Conservation (phyloP, 2,797 vertebrate genomes). For the Mycteria americana region DNA sequence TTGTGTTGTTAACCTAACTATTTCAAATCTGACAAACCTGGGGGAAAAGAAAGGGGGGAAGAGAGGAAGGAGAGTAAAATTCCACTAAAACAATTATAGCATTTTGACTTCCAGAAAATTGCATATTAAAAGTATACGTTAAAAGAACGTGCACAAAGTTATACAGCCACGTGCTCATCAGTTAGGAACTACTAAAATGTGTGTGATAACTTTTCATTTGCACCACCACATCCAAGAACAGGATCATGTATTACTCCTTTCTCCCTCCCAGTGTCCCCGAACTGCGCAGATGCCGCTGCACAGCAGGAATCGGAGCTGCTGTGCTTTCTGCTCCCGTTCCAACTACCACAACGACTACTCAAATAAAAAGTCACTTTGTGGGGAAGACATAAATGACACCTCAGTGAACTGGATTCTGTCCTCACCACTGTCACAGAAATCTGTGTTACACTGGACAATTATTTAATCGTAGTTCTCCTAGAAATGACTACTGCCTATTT, state of each 20-base stretch:
- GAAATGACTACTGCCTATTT: not conserved
- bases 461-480: not conserved
- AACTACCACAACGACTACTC: not conserved
- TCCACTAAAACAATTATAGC: not conserved
- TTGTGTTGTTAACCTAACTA: not conserved
- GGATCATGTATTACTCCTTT: not conserved
- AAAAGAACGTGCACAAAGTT: not conserved
- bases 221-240: not conserved
- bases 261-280: not conserved
- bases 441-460: too few relatives aligned
- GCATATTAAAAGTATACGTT: accelerated
- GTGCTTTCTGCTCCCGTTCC: not conserved
- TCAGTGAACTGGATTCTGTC: not conserved
- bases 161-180: not conserved
- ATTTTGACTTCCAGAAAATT: not conserved
- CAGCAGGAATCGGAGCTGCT: not conserved
- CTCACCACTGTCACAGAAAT: not conserved
- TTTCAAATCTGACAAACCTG: not conserved
- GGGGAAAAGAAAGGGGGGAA: not conserved
- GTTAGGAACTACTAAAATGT: not conserved
- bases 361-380: not conserved
- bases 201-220: not conserved
- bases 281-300: too few relatives aligned
- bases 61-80: not conserved
- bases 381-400: not conserved